Percentiles rank a stretch among this genome's conserved stretches.
Evolutionary conservation across 2,113 vertebrate species (phyloP).

Genomic region (Regulus satrapa): DNA sequence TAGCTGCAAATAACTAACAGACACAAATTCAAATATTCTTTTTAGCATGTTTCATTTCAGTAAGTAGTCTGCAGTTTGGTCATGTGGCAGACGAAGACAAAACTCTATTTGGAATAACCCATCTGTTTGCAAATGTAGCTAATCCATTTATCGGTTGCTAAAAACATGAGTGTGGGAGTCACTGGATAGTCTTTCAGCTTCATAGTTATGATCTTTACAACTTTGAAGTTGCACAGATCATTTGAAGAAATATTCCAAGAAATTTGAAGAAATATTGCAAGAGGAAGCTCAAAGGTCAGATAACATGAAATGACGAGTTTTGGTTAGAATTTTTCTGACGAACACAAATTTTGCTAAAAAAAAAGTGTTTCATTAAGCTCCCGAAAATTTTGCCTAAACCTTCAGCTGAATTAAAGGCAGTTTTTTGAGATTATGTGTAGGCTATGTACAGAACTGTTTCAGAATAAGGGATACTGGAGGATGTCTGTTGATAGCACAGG

Average conservation of each 20-base stretch:
- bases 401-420: neutral
- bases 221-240: no score
- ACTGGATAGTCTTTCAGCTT: neutral
- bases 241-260: neutral
- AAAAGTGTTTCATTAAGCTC: neutral
- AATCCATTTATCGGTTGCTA: neutral
- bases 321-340: neutral
- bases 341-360: neutral
- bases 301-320: neutral
- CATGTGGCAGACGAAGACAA: neutral
- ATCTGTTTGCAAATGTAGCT: neutral
- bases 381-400: neutral
- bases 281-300: neutral
- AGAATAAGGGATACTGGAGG: neutral
- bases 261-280: neutral
- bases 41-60: neutral
- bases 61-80: neutral
- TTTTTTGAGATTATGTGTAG: neutral
- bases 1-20: neutral
- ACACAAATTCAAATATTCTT: neutral
- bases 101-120: neutral
- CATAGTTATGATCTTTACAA: neutral
- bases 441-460: neutral
- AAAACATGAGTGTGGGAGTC: rapidly evolving
- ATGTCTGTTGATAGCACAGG: neutral